These are phyloP conservation scores for Vespertilio murinus DNA, from an alignment of 2,797 vertebrate genomes.

Conservation along the genomic window DNA sequence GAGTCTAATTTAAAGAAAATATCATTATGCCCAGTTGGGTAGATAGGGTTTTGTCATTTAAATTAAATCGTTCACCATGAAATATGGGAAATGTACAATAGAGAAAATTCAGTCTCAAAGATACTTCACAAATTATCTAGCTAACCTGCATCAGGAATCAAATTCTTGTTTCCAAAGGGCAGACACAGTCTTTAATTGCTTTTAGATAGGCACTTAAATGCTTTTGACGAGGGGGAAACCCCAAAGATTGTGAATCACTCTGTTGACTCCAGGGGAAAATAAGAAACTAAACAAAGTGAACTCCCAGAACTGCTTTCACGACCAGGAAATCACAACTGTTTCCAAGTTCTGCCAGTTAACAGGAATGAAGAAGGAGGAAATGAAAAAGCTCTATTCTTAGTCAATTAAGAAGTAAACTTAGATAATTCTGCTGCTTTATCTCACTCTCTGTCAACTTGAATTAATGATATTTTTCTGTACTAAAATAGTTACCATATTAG, in stretches of 20 bases:
- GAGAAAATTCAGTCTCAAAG: constrained; percentile 45
- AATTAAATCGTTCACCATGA: constrained; percentile 66
- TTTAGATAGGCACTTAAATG: constrained; percentile 72
- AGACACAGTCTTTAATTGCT: constrained; percentile 62
- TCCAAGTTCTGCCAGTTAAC: neutral
- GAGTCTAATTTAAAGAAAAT: constrained; percentile 74
- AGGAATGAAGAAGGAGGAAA: neutral
- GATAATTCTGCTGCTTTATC: neutral
- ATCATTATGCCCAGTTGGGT: constrained; percentile 46
- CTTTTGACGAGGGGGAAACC: constrained; percentile 53
- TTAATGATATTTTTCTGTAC: neutral
- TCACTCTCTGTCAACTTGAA: neutral
- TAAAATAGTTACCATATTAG: neutral
- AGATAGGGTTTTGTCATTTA: constrained; percentile 57
- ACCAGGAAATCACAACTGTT: neutral
- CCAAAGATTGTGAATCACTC: constrained; percentile 32
- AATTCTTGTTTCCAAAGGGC: constrained; percentile 61
- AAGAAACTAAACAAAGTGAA: constrained; percentile 18
- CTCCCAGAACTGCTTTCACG: neutral
- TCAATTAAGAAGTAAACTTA: constrained; percentile 13
- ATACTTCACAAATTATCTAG: constrained; percentile 44
- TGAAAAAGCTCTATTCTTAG: neutral
- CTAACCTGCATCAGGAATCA: constrained; percentile 61
- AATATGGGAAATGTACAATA: constrained; percentile 45
- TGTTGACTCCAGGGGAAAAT: constrained; percentile 16